These are phyloP conservation scores for Agrotis exclamationis DNA, from an alignment of 2,888 invertebrate genomes.

Conservation along the genomic window DNA sequence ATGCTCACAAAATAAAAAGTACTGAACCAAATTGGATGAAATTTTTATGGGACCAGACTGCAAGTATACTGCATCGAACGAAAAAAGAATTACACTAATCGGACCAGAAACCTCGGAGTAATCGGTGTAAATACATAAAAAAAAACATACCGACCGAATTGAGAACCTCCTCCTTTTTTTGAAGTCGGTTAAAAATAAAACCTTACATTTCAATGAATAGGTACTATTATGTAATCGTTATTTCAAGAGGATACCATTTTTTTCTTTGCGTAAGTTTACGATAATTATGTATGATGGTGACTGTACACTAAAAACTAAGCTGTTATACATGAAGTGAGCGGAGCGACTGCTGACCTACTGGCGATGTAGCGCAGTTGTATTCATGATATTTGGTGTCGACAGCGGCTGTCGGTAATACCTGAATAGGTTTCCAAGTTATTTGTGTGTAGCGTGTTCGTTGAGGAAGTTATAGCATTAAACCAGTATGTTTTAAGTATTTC, in stretches of 20 bases:
- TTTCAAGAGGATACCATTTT: not conserved
- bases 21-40: no score
- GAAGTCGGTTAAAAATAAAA: no score
- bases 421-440: not conserved
- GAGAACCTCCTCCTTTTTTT: no score
- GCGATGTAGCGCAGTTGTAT: not conserved
- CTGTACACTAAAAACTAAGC: conserved; percentile 14
- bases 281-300: not conserved
- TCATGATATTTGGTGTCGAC: not conserved
- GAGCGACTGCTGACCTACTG: conserved; percentile 8
- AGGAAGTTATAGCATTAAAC: not conserved
- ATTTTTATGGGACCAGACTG: no score
- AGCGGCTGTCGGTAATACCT: not conserved
- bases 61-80: no score
- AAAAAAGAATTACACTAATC: no score
- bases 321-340: conserved; percentile 11
- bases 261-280: not conserved
- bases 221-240: not conserved
- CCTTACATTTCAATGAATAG: not conserved
- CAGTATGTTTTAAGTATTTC: not conserved
- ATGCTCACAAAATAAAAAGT: no score
- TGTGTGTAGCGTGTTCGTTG: not conserved
- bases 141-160: no score
- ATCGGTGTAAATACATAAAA: no score
- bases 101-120: no score